Percentiles rank a stretch among this genome's conserved stretches.
These are phyloP conservation scores for Heteractis magnifica DNA, from an alignment of 92 coral and sea anemone genomes.

Conservation along the genomic window DNA sequence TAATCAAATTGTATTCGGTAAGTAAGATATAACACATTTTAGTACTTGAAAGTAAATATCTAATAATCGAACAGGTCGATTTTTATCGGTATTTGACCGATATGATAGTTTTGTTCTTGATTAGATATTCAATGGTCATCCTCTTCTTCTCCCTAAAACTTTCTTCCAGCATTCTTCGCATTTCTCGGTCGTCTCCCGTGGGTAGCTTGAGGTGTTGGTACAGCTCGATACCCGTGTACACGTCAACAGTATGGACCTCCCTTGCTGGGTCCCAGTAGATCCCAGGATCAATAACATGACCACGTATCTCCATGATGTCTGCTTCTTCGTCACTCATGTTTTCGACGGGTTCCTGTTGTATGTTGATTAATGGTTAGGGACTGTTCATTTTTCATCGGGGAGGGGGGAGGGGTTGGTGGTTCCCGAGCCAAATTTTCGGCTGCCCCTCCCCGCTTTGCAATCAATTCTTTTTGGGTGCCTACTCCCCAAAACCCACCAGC, in stretches of 20 bases:
- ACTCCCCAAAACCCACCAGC: too few relatives aligned
- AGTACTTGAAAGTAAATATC: background rate
- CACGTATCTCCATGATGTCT: constrained; percentile 68
- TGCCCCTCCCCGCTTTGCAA: too few relatives aligned
- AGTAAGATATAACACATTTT: background rate
- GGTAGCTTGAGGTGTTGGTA: constrained; percentile 67
- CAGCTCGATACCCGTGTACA: constrained; percentile 66
- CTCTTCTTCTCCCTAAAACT: constrained; percentile 56
- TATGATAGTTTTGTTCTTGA: constrained; percentile 54
- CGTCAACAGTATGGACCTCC: constrained; percentile 66
- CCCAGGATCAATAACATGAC: constrained; percentile 63
- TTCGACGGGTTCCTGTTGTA: background rate
- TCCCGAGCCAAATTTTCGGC: too few relatives aligned
- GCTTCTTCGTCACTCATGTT: constrained; percentile 59
- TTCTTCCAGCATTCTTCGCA: constrained; percentile 63
- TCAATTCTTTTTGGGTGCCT: too few relatives aligned
- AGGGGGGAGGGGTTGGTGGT: too few relatives aligned
- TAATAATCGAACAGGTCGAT: background rate
- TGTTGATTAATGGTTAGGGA: too few relatives aligned
- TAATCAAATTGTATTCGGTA: background rate
- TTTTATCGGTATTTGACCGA: constrained; percentile 56
- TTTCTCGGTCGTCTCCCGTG: constrained; percentile 41
- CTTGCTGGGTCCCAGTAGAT: constrained; percentile 66
- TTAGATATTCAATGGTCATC: constrained; percentile 68
- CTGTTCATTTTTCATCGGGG: too few relatives aligned